Base-by-base conservation (phyloP, 2,113 vertebrate genomes). In the Philantomba maxwellii region DNA sequence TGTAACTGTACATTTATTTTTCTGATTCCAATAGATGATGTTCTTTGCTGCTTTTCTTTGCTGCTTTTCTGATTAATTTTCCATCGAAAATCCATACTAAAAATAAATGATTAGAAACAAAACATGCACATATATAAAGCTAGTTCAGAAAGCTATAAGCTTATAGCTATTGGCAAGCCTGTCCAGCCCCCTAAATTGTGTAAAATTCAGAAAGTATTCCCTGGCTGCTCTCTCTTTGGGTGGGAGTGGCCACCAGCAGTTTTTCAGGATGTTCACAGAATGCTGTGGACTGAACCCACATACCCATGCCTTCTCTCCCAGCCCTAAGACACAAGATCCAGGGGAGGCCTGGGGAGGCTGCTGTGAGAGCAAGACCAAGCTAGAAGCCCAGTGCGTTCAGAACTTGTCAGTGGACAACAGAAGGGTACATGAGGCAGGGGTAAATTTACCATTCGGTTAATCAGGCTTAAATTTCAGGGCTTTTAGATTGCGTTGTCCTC, bases 51-150 rank as follows among this genome's bases (percentile, higher is more conserved):
- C 16, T 33, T 49, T 80, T 49, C 45, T 80, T 49, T 92, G 45
- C 26, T 96, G 19, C 39, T n/a, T 55, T 93, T 81, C 28, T 75
- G 33, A 57, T 47, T 43, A 58, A 47, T 91, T 84, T 97, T 82
- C 28, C 17, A 33, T 28, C 23, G 90, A 91, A 90, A 49, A 43
- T 49, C 10, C 51, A 91, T 57, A 49, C n/a, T 6, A 47, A 80
- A 80, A 60, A 36, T 33, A 75, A 92, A 51, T 85, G 57, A 93
- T 43, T 73, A 53, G 90, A 93, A 62, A 39, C 30, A 84, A 95
- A 97, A 43, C 28, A 26, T 64, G 47, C 36, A 43, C 55, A 25
- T 23, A 1, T 90, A 2, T 30, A 66, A 84, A 87, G n/a, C 19
- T 33, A 25, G 43, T 19, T 49, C 7, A 15, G 36, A 82, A 70